A percentile compares a stretch with the other conserved stretches of the same genome.
Conservation (phyloP, 2,113 vertebrate species). For the Chascanopsetta lugubris region DNA sequence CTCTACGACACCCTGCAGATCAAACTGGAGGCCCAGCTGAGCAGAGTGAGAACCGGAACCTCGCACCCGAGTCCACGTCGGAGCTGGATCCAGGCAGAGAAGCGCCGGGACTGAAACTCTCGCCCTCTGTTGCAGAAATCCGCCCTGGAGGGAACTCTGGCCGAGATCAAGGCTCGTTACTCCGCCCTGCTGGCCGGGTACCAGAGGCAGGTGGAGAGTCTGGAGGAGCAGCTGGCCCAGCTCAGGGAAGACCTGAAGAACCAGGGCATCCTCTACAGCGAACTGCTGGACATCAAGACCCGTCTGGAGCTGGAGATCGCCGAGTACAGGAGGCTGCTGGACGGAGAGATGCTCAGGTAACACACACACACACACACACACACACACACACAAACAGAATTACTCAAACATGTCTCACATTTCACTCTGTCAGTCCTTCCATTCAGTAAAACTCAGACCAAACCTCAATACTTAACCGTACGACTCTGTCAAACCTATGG, state of each 20-base stretch:
- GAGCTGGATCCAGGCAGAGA: too few species aligned
- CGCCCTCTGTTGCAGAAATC: slow-evolving; percentile 77
- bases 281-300: slow-evolving; percentile 84
- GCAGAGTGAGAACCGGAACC: slow-evolving; percentile 67
- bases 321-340: slow-evolving; percentile 85
- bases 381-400: not conserved
- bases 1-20: slow-evolving; percentile 84
- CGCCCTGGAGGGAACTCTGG: slow-evolving; percentile 81
- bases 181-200: slow-evolving; percentile 74
- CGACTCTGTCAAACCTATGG: slow-evolving; percentile 63
- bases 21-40: slow-evolving; percentile 85
- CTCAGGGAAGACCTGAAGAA: slow-evolving; percentile 81
- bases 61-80: not conserved
- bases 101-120: too few species aligned
- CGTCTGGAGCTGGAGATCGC: slow-evolving; percentile 87
- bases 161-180: slow-evolving; percentile 83
- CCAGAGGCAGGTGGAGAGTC: slow-evolving; percentile 81
- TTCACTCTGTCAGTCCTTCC: slow-evolving; percentile 54
- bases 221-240: slow-evolving; percentile 84
- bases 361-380: too few species aligned
- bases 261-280: slow-evolving; percentile 81
- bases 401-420: slow-evolving; percentile 30
- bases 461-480: slow-evolving; percentile 57
- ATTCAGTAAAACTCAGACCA: slow-evolving; percentile 49
- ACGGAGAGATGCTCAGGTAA: slow-evolving; percentile 66